Base-by-base conservation (phyloP, 2,797 vertebrate species). In the Botia kubotai region DNA sequence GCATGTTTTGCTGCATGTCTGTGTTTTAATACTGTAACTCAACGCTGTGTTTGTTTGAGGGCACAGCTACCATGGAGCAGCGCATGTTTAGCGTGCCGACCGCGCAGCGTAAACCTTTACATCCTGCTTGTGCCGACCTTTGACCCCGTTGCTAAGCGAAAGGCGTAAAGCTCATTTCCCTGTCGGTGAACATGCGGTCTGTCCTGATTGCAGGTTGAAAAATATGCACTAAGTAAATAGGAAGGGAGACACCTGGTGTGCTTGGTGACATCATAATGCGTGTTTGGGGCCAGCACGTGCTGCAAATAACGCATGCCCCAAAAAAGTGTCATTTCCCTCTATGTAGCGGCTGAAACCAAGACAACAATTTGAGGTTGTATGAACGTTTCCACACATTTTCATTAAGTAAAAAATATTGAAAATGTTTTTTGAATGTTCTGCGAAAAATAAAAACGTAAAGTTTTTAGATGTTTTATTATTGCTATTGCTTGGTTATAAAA, bases 201-300 rank as follows among this genome's bases (percentile, higher is more conserved):
- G 58, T 77, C 55, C 43, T n/a, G 60, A 29, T 48, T 39, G 11
- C 29, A 26, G 14, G 21, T 26, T 13, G 21, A 52, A 48, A 3
- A 33, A 5, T 33, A n/a, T 26, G 17, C 11, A 6, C 43, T 29
- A 73, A 62, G 72, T 72, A 76, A 79, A 77, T 82, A 85, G 80
- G 77, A 85, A 63, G 72, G 83, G 83, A 82, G 83, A 85, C 80
- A 33, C 33, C 33, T 33, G 33, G 33, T 5, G 33, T 33, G 33
- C 80, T 85, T 71, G 36, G 72, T 63, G 19, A 58, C 55, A 58
- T 23, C 55, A 23, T 58, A 58, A 58, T 58, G 55, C 21, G 17
- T 7, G 7, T 55, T 55, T n/a, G 2, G 55, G 19, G 55, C 11
- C 7, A 23, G 23, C 11, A 60, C 21, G 21, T 19, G 43, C 39